A percentile compares a stretch with the other conserved stretches of the same genome.
Evolutionary conservation across 1,140 invertebrate genomes (phyloP).

Genomic region (Venturia canescens): DNA sequence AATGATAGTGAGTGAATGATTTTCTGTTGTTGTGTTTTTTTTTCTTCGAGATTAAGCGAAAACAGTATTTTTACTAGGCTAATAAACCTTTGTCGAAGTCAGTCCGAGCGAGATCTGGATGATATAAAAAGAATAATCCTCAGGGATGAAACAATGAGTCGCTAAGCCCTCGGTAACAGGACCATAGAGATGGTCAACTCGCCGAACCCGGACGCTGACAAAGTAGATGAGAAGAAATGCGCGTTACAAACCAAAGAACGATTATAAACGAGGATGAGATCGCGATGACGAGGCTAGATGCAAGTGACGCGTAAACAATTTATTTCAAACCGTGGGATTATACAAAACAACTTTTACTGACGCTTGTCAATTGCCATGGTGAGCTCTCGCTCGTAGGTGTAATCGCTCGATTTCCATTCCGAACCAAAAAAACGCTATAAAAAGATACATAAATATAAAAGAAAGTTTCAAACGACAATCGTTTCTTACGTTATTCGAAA

Average conservation of each 20-base stretch:
- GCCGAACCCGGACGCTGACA: conserved; percentile 28
- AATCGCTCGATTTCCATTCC: neutral
- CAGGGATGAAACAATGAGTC: neutral
- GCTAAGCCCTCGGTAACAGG: neutral
- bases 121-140: neutral
- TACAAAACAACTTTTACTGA: neutral
- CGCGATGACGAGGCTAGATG: neutral
- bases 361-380: too few species aligned
- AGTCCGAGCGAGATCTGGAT: neutral
- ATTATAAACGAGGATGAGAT: conserved; percentile 51
- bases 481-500: neutral
- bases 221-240: conserved; percentile 43
- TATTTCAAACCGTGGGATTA: neutral
- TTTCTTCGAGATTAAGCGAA: conserved; percentile 44
- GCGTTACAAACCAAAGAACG: conserved; percentile 64
- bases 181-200: neutral
- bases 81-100: conserved; percentile 30
- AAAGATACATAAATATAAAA: neutral
- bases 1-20: conserved; percentile 36
- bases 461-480: conserved; percentile 1
- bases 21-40: neutral
- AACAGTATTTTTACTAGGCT: conserved; percentile 63
- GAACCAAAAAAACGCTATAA: neutral
- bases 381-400: neutral
- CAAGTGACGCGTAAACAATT: neutral